Evolutionary conservation across 2,888 invertebrate species (phyloP).

Genomic region (Dinocampus coccinellae): DNA sequence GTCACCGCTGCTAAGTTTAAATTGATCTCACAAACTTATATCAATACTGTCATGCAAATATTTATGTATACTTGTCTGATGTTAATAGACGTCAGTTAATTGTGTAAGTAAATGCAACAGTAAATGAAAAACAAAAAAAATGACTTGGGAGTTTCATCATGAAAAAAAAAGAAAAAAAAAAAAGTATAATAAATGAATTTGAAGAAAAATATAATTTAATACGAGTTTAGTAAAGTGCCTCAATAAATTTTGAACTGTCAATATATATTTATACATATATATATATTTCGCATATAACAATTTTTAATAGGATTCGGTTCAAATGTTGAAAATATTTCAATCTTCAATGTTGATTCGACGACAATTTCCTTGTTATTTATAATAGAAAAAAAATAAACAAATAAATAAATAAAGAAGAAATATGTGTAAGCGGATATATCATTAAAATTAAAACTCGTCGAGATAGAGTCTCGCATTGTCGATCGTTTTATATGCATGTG

Average conservation of each 20-base stretch:
- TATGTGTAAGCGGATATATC: too few species aligned
- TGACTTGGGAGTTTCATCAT: too few species aligned
- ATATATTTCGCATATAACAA: constrained; percentile 1
- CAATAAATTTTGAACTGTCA: constrained; percentile 24
- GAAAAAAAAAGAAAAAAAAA: background rate
- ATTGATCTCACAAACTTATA: background rate
- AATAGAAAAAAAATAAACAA: too few species aligned
- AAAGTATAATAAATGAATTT: background rate
- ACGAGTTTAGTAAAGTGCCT: constrained; percentile 37
- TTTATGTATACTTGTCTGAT: background rate
- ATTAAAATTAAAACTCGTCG: constrained; percentile 27
- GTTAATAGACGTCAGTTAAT: background rate
- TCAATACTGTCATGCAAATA: background rate
- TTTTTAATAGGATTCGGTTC: constrained; percentile 12
- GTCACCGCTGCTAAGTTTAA: background rate
- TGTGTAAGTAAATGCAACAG: background rate
- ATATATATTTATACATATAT: constrained; percentile 1
- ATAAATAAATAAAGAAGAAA: too few species aligned
- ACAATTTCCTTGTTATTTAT: constrained; percentile 15
- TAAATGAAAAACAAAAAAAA: too few species aligned
- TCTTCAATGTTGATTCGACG: constrained; percentile 8
- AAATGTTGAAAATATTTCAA: background rate
- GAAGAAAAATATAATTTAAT: background rate
- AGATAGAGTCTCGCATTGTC: background rate
- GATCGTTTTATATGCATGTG: constrained; percentile 17